A percentile compares a stretch with the other conserved stretches of the same genome.
phyloP scores from a whole-genome alignment of 2,113 vertebrate species.

The Oceanodroma tethys region DNA sequence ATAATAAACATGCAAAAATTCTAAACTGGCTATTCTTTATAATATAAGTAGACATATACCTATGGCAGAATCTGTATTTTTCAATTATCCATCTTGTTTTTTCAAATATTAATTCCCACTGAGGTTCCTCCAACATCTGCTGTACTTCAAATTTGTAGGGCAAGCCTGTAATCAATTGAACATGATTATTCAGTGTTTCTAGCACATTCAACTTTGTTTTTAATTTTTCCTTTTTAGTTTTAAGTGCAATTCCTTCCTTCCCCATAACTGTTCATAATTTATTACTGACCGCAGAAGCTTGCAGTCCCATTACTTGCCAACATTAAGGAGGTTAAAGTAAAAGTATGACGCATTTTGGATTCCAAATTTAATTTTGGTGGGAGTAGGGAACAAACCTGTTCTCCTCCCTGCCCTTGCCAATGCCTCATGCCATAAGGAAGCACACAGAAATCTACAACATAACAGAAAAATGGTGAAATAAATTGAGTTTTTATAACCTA shows the following conservation, averaged over 20 bases:
- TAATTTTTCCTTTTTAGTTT: not conserved
- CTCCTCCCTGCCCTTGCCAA: not conserved
- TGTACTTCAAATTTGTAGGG: slow-evolving; percentile 93
- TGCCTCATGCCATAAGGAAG: not conserved
- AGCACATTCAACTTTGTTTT: not conserved
- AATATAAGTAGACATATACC: slow-evolving; percentile 66
- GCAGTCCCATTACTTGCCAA: not conserved
- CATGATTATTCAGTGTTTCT: not conserved
- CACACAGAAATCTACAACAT: not conserved
- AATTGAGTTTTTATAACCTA: not conserved
- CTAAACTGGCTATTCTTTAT: not conserved
- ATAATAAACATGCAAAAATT: not conserved
- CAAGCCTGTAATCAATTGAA: slow-evolving; percentile 75
- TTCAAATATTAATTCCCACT: slow-evolving; percentile 87
- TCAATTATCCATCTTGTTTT: slow-evolving; percentile 93
- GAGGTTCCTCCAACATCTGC: slow-evolving; percentile 83
- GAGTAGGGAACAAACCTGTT: not conserved
- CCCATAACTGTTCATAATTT: not conserved
- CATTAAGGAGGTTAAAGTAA: not conserved
- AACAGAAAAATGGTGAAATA: not conserved
- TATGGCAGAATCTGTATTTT: slow-evolving; percentile 84
- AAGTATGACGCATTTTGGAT: not conserved
- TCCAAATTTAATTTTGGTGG: not conserved
- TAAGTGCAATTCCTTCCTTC: not conserved
- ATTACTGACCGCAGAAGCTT: not conserved